Conservation (phyloP, 2,888 invertebrate genomes). For the Onchidella celtica region DNA sequence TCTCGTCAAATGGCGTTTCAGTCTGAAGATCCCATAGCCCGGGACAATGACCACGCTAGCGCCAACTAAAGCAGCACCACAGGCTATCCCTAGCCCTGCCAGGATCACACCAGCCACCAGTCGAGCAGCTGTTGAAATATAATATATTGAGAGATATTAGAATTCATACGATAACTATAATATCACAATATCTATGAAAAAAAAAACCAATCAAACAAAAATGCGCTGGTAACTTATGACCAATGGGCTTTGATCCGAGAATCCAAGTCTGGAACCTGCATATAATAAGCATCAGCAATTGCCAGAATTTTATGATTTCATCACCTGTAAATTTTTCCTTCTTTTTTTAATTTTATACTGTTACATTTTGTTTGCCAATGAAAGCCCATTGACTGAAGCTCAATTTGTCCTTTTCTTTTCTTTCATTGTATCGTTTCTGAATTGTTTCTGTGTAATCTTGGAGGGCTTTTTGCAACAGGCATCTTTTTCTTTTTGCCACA, state of each 20-base stretch:
- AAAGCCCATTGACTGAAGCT: too few species aligned
- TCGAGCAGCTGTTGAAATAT: conserved; percentile 70
- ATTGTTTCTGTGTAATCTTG: too few species aligned
- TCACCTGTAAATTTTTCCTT: too few species aligned
- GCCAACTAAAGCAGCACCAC: conserved; percentile 74
- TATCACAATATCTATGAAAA: neutral
- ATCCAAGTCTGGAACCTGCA: too few species aligned
- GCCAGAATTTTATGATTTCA: too few species aligned
- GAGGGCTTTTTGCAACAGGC: too few species aligned
- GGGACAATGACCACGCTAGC: conserved; percentile 77
- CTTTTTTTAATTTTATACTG: too few species aligned
- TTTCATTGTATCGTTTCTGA: too few species aligned
- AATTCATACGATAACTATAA: neutral
- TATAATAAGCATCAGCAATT: neutral
- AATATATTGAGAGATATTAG: too few species aligned
- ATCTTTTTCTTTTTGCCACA: too few species aligned
- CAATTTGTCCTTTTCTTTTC: too few species aligned
- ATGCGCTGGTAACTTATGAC: neutral
- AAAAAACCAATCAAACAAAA: neutral
- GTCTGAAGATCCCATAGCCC: conserved; percentile 70
- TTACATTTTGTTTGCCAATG: too few species aligned
- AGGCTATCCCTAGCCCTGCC: conserved; percentile 75
- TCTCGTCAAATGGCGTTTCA: conserved; percentile 55
- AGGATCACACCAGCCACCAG: conserved; percentile 73
- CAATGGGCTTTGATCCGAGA: neutral